Base-by-base conservation (phyloP, 2,113 vertebrate genomes). In the Cromileptes altivelis region DNA sequence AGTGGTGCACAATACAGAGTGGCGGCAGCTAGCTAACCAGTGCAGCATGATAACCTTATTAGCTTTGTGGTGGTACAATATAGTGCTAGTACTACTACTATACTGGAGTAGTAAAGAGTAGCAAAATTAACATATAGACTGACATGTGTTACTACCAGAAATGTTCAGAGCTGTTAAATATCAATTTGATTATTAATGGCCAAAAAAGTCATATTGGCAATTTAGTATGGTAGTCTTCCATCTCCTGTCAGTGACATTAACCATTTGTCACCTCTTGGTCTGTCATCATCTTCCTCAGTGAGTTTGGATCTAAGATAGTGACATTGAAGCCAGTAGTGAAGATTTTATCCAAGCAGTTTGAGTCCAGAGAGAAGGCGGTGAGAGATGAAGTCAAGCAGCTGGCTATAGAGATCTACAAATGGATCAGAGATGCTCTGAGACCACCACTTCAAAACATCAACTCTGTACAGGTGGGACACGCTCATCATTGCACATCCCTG, bases 261-360 rank as follows among this genome's bases (percentile, higher is more conserved):
- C 15, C 2, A 5, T 11, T 14, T 73, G 4, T 56, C 50, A 1
- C 60, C 17, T 65, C 4, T 40, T 1, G 90, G 89, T 1, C 70
- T 70, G n/a, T 71, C 1, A 0, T 72, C 33, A 0, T 87, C 18
- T 58, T 70, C 25, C 30, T 1, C 70, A 99, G 98, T 95, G 98
- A 99, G 94, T 99, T 97, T 95, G 98, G 98, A 89, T 99, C 98
- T 8, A 99, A 99, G 94, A 99, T 99, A n/a, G 95, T 98, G 77
- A 96, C 96, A 1, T 90, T 99, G 89, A 99, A 99, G 95, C 98
- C 98, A 85, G 96, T 99, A 55, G 98, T 99, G 84, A 99, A 99
- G 96, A 92, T 97, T 60, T 95, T 99, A 95, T 95, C 97, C 95
- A 99, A 99, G 93, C 97, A 98, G 68, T 99, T 99, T 94, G 98